Conservation (phyloP, 2,888 invertebrate species). For the Erebia palarica region DNA sequence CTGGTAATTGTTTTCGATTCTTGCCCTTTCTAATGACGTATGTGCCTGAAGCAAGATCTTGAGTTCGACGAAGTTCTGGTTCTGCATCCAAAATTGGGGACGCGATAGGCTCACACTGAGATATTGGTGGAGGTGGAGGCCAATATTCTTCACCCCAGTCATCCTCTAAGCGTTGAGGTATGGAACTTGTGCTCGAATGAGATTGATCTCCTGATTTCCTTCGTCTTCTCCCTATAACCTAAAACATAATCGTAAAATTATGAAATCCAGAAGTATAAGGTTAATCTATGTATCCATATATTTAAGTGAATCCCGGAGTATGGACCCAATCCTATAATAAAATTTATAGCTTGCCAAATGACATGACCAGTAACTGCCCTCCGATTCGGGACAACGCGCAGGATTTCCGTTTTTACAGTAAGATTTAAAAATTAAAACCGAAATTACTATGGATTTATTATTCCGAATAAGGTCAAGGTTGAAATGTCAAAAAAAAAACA, state of each 20-base stretch:
- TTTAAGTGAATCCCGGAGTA: too few species aligned
- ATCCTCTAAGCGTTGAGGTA: slow-evolving; percentile 84
- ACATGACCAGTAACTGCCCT: too few species aligned
- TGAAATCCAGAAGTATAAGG: background rate
- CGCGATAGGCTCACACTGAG: slow-evolving; percentile 85
- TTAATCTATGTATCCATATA: too few species aligned
- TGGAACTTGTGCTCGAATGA: slow-evolving; percentile 87
- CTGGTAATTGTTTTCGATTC: slow-evolving; percentile 85
- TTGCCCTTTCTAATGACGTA: slow-evolving; percentile 90
- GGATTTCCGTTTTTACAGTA: too few species aligned
- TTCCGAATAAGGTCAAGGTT: too few species aligned
- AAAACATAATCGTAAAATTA: background rate
- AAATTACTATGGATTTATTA: too few species aligned
- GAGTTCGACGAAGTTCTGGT: slow-evolving; percentile 61
- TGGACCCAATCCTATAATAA: too few species aligned
- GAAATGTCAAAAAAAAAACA: too few species aligned
- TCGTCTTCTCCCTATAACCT: slow-evolving; percentile 83
- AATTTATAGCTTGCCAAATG: too few species aligned
- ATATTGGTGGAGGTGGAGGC: slow-evolving; percentile 87
- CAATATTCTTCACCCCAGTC: slow-evolving; percentile 86
- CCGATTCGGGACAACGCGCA: too few species aligned
- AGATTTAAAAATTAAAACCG: too few species aligned
- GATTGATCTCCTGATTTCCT: slow-evolving; percentile 82
- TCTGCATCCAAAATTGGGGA: slow-evolving; percentile 86
- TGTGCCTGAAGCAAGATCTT: slow-evolving; percentile 84